phyloP scores from a whole-genome alignment of 2,113 vertebrate species.

The Mus spicilegus region DNA sequence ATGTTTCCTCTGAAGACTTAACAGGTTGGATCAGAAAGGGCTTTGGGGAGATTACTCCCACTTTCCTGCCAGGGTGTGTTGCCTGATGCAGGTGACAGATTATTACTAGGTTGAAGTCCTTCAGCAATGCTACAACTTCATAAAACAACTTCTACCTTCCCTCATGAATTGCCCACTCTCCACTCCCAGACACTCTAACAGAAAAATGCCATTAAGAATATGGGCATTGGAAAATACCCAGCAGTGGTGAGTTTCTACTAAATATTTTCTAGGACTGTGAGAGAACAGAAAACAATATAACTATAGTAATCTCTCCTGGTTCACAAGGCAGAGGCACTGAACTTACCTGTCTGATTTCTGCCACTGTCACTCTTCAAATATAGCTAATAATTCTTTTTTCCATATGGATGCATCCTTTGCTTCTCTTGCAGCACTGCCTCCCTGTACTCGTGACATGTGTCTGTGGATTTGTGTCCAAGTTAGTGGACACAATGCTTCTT shows the following conservation, averaged over 20 bases:
- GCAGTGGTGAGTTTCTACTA: background rate
- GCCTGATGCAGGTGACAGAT: background rate
- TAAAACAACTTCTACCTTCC: background rate
- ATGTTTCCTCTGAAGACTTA: background rate
- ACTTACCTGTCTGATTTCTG: background rate
- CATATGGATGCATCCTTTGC: too few relatives aligned
- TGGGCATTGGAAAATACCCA: background rate
- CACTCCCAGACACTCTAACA: background rate
- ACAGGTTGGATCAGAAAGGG: background rate
- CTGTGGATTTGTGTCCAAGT: background rate
- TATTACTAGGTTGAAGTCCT: background rate
- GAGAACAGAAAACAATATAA: background rate
- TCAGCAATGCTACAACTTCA: background rate
- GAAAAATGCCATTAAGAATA: background rate
- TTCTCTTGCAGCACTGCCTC: background rate
- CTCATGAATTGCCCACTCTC: background rate
- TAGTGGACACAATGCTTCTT: background rate
- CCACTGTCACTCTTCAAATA: background rate
- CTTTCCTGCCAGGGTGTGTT: background rate
- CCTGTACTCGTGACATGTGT: too few relatives aligned
- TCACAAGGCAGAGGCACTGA: background rate
- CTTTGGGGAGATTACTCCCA: accelerated
- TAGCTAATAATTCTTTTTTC: too few relatives aligned
- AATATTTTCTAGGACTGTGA: background rate
- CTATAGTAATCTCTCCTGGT: too few relatives aligned